Percentiles rank a stretch among this genome's conserved stretches.
Evolutionary conservation across 2,797 vertebrate genomes (phyloP).

Genomic region (Microhierax caerulescens): DNA sequence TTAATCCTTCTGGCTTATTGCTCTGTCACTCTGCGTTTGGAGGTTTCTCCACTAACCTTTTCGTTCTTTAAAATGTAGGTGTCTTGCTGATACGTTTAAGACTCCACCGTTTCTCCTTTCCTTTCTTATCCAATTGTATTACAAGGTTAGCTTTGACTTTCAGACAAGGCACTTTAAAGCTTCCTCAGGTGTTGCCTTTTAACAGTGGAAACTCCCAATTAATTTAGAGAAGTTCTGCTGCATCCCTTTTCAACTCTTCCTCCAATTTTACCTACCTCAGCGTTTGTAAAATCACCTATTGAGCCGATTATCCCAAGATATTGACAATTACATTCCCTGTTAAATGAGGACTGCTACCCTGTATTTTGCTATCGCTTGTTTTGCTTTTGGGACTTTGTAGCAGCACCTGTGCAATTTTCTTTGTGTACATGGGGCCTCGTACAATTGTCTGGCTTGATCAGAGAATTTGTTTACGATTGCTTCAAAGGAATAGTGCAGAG

Average conservation of each 20-base stretch:
- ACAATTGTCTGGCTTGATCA: not conserved
- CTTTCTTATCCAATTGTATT: not conserved
- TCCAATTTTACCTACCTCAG: not conserved
- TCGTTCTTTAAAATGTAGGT: not conserved
- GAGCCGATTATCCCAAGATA: not conserved
- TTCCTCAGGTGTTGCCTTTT: not conserved
- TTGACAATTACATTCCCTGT: not conserved
- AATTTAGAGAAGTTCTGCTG: not conserved
- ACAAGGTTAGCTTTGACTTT: not conserved
- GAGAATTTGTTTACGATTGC: not conserved
- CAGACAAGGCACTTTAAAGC: not conserved
- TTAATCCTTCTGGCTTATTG: not conserved
- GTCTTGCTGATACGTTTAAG: not conserved
- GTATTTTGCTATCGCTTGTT: not conserved
- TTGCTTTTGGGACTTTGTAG: not conserved
- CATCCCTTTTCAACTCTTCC: not conserved
- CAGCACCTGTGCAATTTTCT: not conserved
- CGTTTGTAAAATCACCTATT: not conserved
- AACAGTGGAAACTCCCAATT: not conserved
- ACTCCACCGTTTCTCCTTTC: not conserved
- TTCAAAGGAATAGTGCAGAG: not conserved
- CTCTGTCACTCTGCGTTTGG: not conserved
- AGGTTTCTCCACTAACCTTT: not conserved
- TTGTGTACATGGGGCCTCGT: rapidly evolving
- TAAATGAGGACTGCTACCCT: not conserved